These are phyloP conservation scores for Coptodon rendalli DNA, from an alignment of 2,113 vertebrate genomes.

Conservation along the genomic window DNA sequence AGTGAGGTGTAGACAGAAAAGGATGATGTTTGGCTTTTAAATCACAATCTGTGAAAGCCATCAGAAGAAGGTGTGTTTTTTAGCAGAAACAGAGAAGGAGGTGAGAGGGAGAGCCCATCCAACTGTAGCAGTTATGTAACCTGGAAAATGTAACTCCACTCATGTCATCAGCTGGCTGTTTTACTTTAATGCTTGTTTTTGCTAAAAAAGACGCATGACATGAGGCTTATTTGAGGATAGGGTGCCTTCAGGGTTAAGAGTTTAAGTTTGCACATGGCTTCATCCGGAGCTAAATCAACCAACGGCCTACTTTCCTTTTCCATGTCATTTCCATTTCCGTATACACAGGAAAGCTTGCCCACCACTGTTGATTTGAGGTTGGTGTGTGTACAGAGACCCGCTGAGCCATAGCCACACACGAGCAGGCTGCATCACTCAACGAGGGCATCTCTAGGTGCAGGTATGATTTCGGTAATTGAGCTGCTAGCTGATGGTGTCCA, in stretches of 20 bases:
- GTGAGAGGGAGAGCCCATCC: constrained; percentile 27
- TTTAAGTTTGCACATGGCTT: constrained; percentile 1
- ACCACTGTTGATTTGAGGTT: constrained; percentile 43
- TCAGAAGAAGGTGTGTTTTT: constrained; percentile 58
- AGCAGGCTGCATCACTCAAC: neutral
- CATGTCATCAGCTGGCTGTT: neutral
- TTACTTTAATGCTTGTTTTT: constrained; percentile 6
- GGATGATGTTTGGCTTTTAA: constrained; percentile 32
- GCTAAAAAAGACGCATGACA: constrained; percentile 16
- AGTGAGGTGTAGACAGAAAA: neutral
- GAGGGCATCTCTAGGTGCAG: neutral
- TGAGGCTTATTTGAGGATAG: constrained; percentile 20
- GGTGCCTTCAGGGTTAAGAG: constrained; percentile 32
- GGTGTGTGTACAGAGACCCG: neutral
- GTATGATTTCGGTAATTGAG: constrained; percentile 24
- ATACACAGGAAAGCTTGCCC: constrained; percentile 20
- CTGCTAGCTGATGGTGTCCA: constrained; percentile 21
- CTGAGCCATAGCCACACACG: neutral
- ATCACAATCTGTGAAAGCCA: constrained; percentile 61
- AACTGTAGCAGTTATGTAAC: constrained; percentile 21
- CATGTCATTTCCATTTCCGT: constrained; percentile 50
- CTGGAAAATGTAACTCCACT: constrained; percentile 20
- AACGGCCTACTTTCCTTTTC: constrained; percentile 27
- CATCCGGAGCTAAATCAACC: constrained; percentile 38
- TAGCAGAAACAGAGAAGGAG: neutral